Conservation (phyloP, 1,140 invertebrate genomes). For the Drosophila parvula region DNA sequence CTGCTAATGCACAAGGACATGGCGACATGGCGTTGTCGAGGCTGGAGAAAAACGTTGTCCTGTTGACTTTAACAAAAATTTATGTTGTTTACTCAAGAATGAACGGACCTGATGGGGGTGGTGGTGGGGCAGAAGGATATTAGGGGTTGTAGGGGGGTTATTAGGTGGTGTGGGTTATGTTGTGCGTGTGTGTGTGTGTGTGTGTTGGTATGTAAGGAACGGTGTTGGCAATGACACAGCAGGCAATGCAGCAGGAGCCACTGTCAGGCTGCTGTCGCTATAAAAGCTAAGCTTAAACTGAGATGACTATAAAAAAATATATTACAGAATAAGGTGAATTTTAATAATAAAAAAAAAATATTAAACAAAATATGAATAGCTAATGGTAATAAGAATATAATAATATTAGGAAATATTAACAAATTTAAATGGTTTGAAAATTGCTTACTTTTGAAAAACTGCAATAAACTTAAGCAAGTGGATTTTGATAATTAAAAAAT, state of each 20-base stretch:
- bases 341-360: not conserved
- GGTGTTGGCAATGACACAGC: conserved; percentile 38
- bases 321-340: not conserved
- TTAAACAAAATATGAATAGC: not conserved
- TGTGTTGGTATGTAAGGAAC: conserved; percentile 9
- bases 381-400: not conserved
- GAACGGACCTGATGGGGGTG: conserved; percentile 38
- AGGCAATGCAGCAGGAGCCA: conserved; percentile 9
- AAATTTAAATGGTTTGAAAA: not conserved
- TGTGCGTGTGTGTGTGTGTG: not conserved
- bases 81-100: conserved; percentile 71
- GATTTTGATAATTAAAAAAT: too few species aligned
- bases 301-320: not conserved
- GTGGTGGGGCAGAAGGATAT: not conserved
- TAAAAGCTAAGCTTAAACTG: not conserved
- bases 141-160: conserved; percentile 2
- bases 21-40: conserved; percentile 24
- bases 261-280: not conserved
- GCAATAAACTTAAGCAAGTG: too few species aligned
- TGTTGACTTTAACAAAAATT: conserved; percentile 76
- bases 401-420: not conserved
- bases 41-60: conserved; percentile 30
- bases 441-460: not conserved
- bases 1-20: conserved; percentile 50
- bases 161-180: conserved; percentile 7